Evolutionary conservation across 2,797 vertebrate genomes (phyloP).

Genomic region (Anisognathus igniventris): DNA sequence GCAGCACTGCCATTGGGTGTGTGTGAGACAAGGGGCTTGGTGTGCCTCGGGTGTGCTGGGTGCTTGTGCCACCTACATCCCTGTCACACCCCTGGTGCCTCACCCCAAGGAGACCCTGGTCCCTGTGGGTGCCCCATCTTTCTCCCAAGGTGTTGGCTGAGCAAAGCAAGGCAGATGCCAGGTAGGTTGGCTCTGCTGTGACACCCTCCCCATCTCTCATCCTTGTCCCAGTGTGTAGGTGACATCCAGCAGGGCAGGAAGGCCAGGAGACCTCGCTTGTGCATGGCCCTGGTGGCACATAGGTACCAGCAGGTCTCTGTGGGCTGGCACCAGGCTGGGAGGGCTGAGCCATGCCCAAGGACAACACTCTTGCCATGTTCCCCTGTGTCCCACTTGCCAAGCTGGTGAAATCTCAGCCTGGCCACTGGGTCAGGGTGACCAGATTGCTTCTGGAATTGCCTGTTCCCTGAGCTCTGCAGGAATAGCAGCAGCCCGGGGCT

Average conservation of each 20-base stretch:
- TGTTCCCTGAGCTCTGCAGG: not conserved
- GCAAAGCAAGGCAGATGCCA: not conserved
- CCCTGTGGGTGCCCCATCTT: not conserved
- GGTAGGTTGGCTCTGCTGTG: not conserved
- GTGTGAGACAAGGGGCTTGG: not conserved
- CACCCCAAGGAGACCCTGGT: rapidly evolving
- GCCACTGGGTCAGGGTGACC: not conserved
- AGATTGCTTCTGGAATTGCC: not conserved
- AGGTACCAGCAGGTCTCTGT: not conserved
- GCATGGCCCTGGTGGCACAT: not conserved
- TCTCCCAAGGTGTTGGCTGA: not conserved
- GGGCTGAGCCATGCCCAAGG: not conserved
- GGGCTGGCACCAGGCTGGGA: not conserved
- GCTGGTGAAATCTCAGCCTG: not conserved
- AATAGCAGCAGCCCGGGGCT: not conserved
- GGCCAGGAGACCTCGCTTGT: rapidly evolving
- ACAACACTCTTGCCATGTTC: rapidly evolving
- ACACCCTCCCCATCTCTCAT: not conserved
- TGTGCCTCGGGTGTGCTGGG: not conserved
- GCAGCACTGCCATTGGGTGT: not conserved
- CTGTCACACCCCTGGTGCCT: not conserved
- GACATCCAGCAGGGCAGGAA: rapidly evolving
- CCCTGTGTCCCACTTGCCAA: rapidly evolving
- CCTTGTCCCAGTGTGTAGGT: not conserved
- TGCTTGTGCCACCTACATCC: not conserved